These are phyloP conservation scores for Oncorhynchus gorbuscha DNA, from an alignment of 2,113 vertebrate species.

Conservation along the genomic window DNA sequence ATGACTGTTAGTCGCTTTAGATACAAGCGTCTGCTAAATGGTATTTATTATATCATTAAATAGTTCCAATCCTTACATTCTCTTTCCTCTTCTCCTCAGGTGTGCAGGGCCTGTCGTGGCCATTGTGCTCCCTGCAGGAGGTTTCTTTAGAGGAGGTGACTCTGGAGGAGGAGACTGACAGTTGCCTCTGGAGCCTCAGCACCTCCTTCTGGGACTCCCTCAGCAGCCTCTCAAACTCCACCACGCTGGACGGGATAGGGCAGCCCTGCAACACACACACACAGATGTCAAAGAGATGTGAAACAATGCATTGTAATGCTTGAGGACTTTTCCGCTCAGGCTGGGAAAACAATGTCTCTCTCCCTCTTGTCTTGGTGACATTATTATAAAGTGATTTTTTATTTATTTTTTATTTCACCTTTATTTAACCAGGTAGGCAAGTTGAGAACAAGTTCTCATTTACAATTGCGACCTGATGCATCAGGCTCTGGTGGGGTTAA, in stretches of 20 bases:
- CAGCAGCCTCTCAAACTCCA: conserved; percentile 85
- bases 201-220: conserved; percentile 94
- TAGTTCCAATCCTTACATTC: conserved; percentile 37
- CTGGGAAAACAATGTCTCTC: background rate
- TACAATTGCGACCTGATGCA: background rate
- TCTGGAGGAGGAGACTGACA: conserved; percentile 76
- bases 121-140: too few relatives aligned
- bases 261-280: conserved; percentile 50
- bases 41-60: too few relatives aligned
- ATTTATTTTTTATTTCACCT: too few relatives aligned
- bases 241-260: conserved; percentile 64
- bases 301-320: too few relatives aligned
- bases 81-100: conserved; percentile 29
- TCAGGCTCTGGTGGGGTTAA: background rate
- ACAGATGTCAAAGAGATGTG: background rate
- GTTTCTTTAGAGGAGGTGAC: conserved; percentile 31
- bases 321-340: background rate
- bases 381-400: background rate
- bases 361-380: background rate
- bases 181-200: conserved; percentile 90
- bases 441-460: too few relatives aligned
- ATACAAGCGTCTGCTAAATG: too few relatives aligned
- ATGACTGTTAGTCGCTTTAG: background rate
- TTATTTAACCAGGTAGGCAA: too few relatives aligned
- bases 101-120: background rate